Percentiles rank a stretch among this genome's conserved stretches.
phyloP scores from a whole-genome alignment of 2,113 vertebrate species.

The Myrmecobius fasciatus region DNA sequence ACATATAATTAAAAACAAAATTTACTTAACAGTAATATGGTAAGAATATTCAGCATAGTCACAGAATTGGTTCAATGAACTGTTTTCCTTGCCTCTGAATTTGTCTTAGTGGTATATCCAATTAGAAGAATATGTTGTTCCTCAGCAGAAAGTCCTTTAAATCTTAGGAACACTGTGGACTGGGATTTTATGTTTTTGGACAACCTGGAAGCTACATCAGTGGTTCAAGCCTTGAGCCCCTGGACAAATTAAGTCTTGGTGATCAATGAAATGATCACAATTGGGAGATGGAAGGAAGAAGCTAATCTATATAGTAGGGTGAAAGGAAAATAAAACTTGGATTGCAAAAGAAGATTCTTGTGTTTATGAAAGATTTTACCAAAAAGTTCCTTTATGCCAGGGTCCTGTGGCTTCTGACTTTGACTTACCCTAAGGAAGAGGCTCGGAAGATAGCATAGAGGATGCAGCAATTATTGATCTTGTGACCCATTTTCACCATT shows the following conservation, averaged over 20 bases:
- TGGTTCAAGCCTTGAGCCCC: neutral
- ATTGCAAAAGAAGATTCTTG: neutral
- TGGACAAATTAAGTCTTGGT: neutral
- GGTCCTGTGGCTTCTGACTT: neutral
- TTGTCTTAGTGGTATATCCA: neutral
- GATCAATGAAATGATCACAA: neutral
- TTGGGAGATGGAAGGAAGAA: neutral
- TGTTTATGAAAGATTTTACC: neutral
- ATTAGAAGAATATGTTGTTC: neutral
- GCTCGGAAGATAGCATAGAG: neutral
- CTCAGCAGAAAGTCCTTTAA: neutral
- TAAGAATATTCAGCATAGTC: neutral
- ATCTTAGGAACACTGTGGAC: neutral
- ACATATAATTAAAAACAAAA: neutral
- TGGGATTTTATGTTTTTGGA: neutral
- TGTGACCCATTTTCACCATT: neutral
- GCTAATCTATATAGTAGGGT: neutral
- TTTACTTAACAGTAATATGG: neutral
- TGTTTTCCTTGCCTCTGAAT: neutral
- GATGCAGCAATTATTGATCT: neutral
- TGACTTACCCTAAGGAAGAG: neutral
- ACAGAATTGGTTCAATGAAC: neutral
- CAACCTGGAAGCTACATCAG: neutral
- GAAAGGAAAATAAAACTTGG: neutral
- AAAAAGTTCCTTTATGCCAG: neutral